Percentiles rank a stretch among this genome's conserved stretches.
phyloP scores from a whole-genome alignment of 2,113 vertebrate genomes.

The Grallaria varia region DNA sequence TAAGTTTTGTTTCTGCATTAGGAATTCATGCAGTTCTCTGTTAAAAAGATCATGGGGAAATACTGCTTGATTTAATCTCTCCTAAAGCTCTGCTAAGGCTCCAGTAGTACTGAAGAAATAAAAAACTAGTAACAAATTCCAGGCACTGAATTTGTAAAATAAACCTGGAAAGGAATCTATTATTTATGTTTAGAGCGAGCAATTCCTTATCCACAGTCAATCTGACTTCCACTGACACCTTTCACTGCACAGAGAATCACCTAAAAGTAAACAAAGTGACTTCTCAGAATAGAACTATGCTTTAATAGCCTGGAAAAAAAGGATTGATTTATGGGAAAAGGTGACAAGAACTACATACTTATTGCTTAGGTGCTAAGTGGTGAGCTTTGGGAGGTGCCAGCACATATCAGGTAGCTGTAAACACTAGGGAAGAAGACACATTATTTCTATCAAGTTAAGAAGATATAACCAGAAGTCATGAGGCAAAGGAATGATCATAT shows the following conservation, averaged over 20 bases:
- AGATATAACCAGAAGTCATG: background rate
- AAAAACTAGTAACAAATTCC: background rate
- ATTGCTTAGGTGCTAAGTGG: slow-evolving; percentile 18
- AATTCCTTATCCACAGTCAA: background rate
- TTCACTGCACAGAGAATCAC: background rate
- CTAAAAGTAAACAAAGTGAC: background rate
- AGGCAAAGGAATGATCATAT: background rate
- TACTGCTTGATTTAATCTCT: background rate
- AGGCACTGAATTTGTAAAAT: background rate
- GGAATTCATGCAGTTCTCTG: background rate
- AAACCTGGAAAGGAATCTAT: background rate
- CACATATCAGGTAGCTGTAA: slow-evolving; percentile 2
- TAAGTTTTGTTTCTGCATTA: background rate
- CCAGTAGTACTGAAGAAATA: background rate
- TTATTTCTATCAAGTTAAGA: slow-evolving; percentile 12
- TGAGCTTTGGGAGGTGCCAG: slow-evolving; percentile 14
- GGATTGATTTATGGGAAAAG: slow-evolving; percentile 29
- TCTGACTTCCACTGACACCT: background rate
- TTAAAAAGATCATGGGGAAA: background rate
- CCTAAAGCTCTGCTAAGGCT: background rate
- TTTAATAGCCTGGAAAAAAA: background rate
- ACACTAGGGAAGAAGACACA: slow-evolving; percentile 9
- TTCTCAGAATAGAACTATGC: background rate
- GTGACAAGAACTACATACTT: background rate
- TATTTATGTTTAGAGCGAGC: background rate